Evolutionary conservation across 1,140 invertebrate species (phyloP), one percentile per base, ranked within the genome.

Genomic region (Calycopis cecrops): DNA sequence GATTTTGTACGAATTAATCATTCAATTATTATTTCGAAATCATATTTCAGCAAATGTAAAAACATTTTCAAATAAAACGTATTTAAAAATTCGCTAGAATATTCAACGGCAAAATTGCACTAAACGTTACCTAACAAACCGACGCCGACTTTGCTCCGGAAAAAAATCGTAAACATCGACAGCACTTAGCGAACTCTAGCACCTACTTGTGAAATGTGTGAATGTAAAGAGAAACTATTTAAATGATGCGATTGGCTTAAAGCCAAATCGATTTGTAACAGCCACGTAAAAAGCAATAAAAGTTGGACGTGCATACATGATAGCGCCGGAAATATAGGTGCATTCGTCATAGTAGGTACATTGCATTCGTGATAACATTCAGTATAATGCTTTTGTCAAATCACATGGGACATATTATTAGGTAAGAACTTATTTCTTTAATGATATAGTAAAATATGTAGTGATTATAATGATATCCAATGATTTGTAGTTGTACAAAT

Each of bases 191-290:
- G 40, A 16, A 9, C 40, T 44, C 12, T 16, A 44, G 40, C 37
- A 50, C 48, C 55, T 63, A 63, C 55, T 64, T 64, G 57, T 65
- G 65, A 73, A 68, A 67, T 69, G 70, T 69, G 65, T 61, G 69
- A 71, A 67, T 65, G 64, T 64, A 69, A 69, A 72, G 69, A 74
- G 68, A 68, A 70, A 71, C 78, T 78, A 78, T 81, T 79, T 81
- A 84, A 81, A 81, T 81, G 69, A 79, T 64, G 67, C 66, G 65
- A 76, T 78, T 84, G 80, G 80, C 75, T 74, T 74, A 63, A 72
- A 71, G 75, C 80, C 80, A 84, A 84, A 81, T 84, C 80, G 80
- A 81, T 84, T 84, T 79, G 76, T 81, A 81, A 76, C 76, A 76
- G 73, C 78, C 65, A 69, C 69, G 69, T 69, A 78, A 79, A 81